A percentile compares a stretch with the other conserved stretches of the same genome.
These are phyloP conservation scores for Melieria picta DNA, from an alignment of 2,888 invertebrate genomes.

Conservation along the genomic window DNA sequence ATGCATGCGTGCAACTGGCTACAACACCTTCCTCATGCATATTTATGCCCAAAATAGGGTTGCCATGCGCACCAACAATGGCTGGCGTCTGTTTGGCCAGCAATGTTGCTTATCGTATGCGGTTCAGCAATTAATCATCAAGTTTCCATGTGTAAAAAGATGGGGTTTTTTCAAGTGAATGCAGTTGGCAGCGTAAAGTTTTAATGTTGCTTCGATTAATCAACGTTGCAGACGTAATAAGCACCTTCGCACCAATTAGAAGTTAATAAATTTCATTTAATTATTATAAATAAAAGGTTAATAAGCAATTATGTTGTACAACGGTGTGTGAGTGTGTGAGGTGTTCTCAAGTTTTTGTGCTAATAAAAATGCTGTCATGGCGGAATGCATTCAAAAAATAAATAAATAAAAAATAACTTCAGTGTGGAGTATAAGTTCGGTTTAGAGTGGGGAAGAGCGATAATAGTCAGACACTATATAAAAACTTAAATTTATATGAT, in stretches of 20 bases:
- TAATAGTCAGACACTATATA: too few relatives aligned
- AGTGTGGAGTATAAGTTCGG: too few relatives aligned
- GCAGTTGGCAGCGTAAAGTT: not conserved
- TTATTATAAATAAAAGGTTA: slow-evolving; percentile 32
- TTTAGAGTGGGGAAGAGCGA: too few relatives aligned
- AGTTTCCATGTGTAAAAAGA: too few relatives aligned
- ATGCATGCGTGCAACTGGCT: slow-evolving; percentile 10
- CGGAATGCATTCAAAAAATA: too few relatives aligned
- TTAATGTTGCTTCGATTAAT: too few relatives aligned
- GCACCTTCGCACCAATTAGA: slow-evolving; percentile 23
- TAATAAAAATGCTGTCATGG: not conserved
- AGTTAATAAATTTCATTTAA: slow-evolving; percentile 33
- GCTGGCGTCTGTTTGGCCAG: not conserved
- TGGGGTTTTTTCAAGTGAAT: too few relatives aligned
- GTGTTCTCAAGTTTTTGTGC: not conserved
- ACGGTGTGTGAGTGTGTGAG: not conserved
- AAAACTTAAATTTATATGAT: too few relatives aligned
- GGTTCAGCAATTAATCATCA: slow-evolving; percentile 28
- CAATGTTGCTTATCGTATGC: slow-evolving; percentile 20
- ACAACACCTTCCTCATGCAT: slow-evolving; percentile 12
- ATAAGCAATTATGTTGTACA: slow-evolving; percentile 29
- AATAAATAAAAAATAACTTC: too few relatives aligned
- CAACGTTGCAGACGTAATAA: not conserved
- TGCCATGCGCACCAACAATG: not conserved
- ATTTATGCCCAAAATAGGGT: not conserved